Base-by-base conservation (phyloP, 1,140 invertebrate genomes). In the Tribolium madens region DNA sequence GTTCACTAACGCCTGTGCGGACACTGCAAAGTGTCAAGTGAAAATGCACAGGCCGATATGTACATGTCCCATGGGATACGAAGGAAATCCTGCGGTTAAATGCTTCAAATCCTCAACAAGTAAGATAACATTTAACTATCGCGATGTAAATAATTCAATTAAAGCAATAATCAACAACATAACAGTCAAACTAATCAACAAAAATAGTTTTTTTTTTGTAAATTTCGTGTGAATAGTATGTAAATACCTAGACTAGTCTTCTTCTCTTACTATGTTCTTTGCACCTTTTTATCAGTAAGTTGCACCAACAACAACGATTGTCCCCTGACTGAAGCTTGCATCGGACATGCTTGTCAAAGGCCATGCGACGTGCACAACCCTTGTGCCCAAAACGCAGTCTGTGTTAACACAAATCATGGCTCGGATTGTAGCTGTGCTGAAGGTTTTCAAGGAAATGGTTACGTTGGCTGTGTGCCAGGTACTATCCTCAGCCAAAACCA, bases 371-470 rank as follows among this genome's bases (percentile, higher is more conserved):
- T 93, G 72, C 91, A 92, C 81, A 93, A 95, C 85, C 94, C 93
- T 9, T 97, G 96, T 84, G 93, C 92, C 78, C 88, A 89, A 77
- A 93, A 96, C 85, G 95, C 95, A 36, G 89, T 95, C 74, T 97
- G 96, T 87, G 91, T 96, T 84, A 96, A 96, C 81, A 92, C 92
- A n/a, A 94, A 95, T 80, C 95, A 97, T 83, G 91, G 91, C 75
- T 91, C 93, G 1, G 93, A 95, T 76, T 97, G 96, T 84, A 93
- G 90, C 81, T 97, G 96, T 82, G 89, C 90, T 21, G 92, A 95
- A 85, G 94, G 94, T 69, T 96, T 90, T 83, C 91, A 95, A 83
- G 96, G 96, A 82, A 95, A 97, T 83, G 95, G 95, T 82, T 94
- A 93, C 81, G 89, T 93, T 14, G 90, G 91, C 78, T 95, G 94